phyloP scores from a whole-genome alignment of 1,140 invertebrate species.

The Drosophila pandora region DNA sequence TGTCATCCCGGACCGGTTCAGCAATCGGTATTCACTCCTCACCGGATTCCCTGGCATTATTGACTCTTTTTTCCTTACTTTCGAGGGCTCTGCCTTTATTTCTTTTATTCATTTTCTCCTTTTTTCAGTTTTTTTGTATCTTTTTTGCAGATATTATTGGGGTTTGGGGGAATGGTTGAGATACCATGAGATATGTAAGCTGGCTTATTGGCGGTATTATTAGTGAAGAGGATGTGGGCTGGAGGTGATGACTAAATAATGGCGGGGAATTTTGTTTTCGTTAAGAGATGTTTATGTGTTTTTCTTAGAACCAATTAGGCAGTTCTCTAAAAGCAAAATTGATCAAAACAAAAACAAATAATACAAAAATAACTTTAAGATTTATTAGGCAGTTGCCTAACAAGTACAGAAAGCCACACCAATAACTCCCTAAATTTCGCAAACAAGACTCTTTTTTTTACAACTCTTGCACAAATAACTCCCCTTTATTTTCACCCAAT shows the following conservation, averaged over 20 bases:
- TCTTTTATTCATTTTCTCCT: constrained; percentile 32
- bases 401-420: background rate
- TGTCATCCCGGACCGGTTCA: constrained; percentile 73
- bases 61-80: constrained; percentile 33
- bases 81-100: constrained; percentile 49
- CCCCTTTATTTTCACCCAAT: constrained; percentile 4
- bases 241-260: constrained; percentile 15
- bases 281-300: background rate
- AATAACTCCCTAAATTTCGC: background rate
- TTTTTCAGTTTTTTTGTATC: background rate
- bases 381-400: background rate
- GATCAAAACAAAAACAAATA: background rate
- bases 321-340: background rate
- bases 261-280: constrained; percentile 24
- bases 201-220: constrained; percentile 25
- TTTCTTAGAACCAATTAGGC: constrained; percentile 14
- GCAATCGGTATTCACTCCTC: constrained; percentile 29
- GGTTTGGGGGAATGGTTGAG: constrained; percentile 6
- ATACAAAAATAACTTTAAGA: background rate
- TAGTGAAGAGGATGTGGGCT: constrained; percentile 47
- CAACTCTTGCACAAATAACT: background rate
- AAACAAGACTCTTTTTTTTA: background rate
- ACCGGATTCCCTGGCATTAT: constrained; percentile 68
- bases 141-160: background rate
- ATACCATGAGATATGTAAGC: constrained; percentile 7